Base-by-base conservation (phyloP, 2,113 vertebrate species). In the Neogobius melanostomus region DNA sequence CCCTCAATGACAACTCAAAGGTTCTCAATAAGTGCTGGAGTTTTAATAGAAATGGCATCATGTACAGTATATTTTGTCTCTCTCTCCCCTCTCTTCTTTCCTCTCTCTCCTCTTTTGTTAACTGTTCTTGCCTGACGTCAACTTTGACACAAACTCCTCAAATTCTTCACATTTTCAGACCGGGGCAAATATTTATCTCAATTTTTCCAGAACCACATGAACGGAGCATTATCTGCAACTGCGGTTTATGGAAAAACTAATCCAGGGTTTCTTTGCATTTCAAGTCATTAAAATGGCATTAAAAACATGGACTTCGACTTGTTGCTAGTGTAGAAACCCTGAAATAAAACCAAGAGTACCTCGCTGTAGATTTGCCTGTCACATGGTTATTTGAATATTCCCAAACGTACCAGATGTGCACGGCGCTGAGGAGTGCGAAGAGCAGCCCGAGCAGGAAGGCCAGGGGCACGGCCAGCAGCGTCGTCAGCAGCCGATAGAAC, bases 351-450 rank as follows among this genome's bases (percentile, higher is more conserved):
- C 28, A 36, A 4, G 28, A 36, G 28, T 36, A 2, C 28, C 28
- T 36, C 28, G 28, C 28, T 36, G 28, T 3, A 36, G 28, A 36
- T 1, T 21, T 21, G 21, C 14, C 48, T 16, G 15, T 7, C 51
- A 16, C 51, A 50, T 11, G 4, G 62, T 10, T 64, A 28, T 67
- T 5, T 36, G 28, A 36, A 36, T 36, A 36, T 36, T 36, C 28
- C 28, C 28, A 51, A 14, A 44, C 93, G 91, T 91, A 99, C 97
- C 97, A 99, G 90, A 99, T 95, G 90, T 98, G 96, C 70, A 98
- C 77, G 51, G 94, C 97, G 92, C 96, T 97, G 84, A 97, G 92
- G 11, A 91, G 66, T 0, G 92, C 97, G 60, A 98, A 96, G 52
- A 95, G 48, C 51, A 98, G 79, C 0, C 96, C 97, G 1, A 92